Conservation (phyloP, 2,888 invertebrate species). For the Leistus spinibarbis region DNA sequence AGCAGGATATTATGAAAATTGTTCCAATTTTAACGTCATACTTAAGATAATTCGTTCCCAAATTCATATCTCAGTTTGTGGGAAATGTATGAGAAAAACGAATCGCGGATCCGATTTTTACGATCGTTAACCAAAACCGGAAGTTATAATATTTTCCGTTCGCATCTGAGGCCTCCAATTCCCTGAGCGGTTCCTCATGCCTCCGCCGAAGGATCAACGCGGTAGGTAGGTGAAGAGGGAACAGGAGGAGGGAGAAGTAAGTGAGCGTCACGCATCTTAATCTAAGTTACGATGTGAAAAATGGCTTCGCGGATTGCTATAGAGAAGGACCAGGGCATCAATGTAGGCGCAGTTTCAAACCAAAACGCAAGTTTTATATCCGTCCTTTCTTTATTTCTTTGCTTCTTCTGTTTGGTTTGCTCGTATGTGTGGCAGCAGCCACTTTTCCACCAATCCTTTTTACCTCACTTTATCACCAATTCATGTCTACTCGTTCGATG, state of each 20-base stretch:
- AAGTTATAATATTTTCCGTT: slow-evolving; percentile 38
- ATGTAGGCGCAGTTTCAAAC: not conserved
- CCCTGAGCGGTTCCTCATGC: not conserved
- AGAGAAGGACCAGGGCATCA: not conserved
- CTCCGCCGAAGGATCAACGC: not conserved
- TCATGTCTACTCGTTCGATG: slow-evolving; percentile 43
- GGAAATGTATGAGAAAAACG: slow-evolving; percentile 10
- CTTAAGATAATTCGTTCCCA: slow-evolving; percentile 11
- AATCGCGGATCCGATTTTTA: slow-evolving; percentile 33
- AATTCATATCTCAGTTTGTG: not conserved
- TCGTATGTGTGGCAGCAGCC: not conserved
- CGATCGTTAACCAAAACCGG: slow-evolving; percentile 37
- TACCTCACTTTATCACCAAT: slow-evolving; percentile 45
- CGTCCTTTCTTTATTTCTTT: slow-evolving; percentile 3
- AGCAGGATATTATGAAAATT: slow-evolving; percentile 17
- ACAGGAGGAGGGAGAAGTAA: not conserved
- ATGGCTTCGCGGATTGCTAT: slow-evolving; percentile 41
- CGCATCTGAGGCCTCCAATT: slow-evolving; percentile 27
- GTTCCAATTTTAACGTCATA: slow-evolving; percentile 12
- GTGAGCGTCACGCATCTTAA: slow-evolving; percentile 36
- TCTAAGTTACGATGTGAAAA: slow-evolving; percentile 42
- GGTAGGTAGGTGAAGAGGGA: slow-evolving; percentile 1
- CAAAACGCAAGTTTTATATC: slow-evolving; percentile 1
- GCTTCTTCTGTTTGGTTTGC: not conserved
- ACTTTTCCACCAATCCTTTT: slow-evolving; percentile 42